Evolutionary conservation across 2,113 vertebrate genomes (phyloP).

Genomic region (Terrapene triunguis): DNA sequence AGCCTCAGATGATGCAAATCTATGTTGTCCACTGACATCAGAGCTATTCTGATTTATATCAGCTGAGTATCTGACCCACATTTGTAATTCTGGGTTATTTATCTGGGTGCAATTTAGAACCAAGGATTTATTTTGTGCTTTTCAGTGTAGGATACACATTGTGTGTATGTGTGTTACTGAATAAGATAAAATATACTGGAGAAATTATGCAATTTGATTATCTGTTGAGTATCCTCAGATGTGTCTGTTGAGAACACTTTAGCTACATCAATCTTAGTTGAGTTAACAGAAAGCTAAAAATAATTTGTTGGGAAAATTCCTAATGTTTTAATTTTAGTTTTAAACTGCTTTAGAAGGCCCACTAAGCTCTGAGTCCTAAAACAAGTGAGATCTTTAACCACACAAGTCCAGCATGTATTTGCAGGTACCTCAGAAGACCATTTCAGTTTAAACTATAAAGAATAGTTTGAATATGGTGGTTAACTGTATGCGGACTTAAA

Average conservation of each 20-base stretch:
- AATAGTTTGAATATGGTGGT: background rate
- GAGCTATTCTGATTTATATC: too few relatives aligned
- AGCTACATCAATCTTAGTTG: background rate
- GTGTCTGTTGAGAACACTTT: background rate
- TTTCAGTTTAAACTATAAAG: background rate
- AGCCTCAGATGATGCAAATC: background rate
- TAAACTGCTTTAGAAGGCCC: background rate
- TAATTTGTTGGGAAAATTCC: background rate
- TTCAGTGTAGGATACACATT: background rate
- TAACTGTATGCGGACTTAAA: background rate
- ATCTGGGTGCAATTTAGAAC: fast-evolving
- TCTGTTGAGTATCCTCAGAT: background rate
- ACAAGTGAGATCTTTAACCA: background rate
- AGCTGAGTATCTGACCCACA: fast-evolving
- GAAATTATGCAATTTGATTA: background rate
- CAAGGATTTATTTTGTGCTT: background rate
- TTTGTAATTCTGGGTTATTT: fast-evolving
- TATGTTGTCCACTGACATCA: background rate
- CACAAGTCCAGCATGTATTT: background rate
- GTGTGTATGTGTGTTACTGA: background rate
- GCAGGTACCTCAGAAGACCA: background rate
- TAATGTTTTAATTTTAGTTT: background rate
- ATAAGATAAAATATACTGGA: background rate
- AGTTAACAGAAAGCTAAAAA: background rate
- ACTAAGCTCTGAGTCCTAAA: background rate